Conservation (phyloP, 2,888 invertebrate genomes). For the Chrysolina haemoptera region DNA sequence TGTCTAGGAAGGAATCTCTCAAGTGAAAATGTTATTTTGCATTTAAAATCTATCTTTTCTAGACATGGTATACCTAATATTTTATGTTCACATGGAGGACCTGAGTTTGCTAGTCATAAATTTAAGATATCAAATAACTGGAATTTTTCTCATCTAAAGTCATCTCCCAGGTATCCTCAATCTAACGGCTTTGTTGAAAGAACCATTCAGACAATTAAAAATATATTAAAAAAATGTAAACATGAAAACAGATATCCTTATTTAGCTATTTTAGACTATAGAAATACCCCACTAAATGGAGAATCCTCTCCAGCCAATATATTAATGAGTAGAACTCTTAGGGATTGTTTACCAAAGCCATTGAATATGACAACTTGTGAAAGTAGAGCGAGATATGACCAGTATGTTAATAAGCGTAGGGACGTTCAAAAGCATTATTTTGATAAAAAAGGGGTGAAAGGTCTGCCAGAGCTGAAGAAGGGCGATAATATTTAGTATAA, state of each 20-base stretch:
- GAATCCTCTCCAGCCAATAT: slow-evolving; percentile 14
- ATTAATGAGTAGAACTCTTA: slow-evolving; percentile 11
- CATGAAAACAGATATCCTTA: slow-evolving; percentile 17
- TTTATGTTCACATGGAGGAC: neutral
- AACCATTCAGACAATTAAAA: slow-evolving; percentile 22
- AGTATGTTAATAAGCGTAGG: neutral
- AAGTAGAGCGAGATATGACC: neutral
- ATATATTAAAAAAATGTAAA: slow-evolving; percentile 22
- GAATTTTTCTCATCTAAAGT: slow-evolving; percentile 14
- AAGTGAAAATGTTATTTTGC: neutral
- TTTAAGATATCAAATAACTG: slow-evolving; percentile 22
- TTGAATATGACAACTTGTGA: neutral
- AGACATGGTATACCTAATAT: neutral
- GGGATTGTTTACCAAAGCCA: neutral
- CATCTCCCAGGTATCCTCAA: slow-evolving; percentile 21
- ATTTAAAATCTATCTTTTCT: slow-evolving; percentile 5
- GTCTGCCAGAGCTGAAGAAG: neutral
- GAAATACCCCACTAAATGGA: slow-evolving; percentile 22
- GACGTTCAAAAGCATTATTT: neutral
- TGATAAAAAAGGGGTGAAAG: neutral
- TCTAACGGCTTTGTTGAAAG: slow-evolving; percentile 5
- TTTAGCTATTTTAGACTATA: slow-evolving; percentile 10
- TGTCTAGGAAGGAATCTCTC: neutral
- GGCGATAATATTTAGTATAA: no score
- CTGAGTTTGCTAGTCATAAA: slow-evolving; percentile 17